Evolutionary conservation across 2,113 vertebrate species (phyloP), one percentile per base, ranked within the genome.

Genomic region (Lathamus discolor): DNA sequence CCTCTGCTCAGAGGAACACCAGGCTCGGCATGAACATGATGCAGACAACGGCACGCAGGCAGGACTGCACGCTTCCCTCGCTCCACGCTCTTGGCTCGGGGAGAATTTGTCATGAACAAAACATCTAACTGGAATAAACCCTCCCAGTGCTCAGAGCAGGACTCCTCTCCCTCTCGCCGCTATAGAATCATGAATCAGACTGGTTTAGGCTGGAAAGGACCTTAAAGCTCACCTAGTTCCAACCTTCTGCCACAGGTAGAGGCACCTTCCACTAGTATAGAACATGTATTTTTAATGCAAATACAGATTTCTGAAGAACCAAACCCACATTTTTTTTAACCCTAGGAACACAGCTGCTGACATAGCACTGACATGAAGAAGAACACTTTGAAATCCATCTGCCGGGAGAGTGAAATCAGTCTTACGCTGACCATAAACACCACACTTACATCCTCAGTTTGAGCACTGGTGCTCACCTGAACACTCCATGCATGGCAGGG

Each of bases 271-370:
- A 10, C 33, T 35, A 35, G 57, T 24, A 35, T 7, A 35, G 67
- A 96, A n/a, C 68, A 86, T 89, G 74, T 80, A 93, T 94, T 89
- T 95, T 96, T 93, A 91, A 92, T 85, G 55, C 74, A 46, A 96
- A 91, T 29, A 62, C 39, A 75, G 57, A 62, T 91, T 79, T 89
- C 80, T 64, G 57, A 96, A 91, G 93, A 91, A 78, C 44, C 2
- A 6, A 66, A 52, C 7, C 80, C 82, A 89, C 44, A 4, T 37
- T 73, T 61, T 73, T 61, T 55, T 18, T 15, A 31, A 59, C 86
- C 91, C 43, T n/a, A 52, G 81, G 91, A 86, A 7, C 0, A 0
- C 41, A 57, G 20, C 20, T 55, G 54, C 84, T 39, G 57, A 61
- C 23, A 57, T 5, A 59, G 63, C 80, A 17, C 52, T 1, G 8